Evolutionary conservation across 2,888 invertebrate genomes (phyloP).

Genomic region (Oscheius sp.): DNA sequence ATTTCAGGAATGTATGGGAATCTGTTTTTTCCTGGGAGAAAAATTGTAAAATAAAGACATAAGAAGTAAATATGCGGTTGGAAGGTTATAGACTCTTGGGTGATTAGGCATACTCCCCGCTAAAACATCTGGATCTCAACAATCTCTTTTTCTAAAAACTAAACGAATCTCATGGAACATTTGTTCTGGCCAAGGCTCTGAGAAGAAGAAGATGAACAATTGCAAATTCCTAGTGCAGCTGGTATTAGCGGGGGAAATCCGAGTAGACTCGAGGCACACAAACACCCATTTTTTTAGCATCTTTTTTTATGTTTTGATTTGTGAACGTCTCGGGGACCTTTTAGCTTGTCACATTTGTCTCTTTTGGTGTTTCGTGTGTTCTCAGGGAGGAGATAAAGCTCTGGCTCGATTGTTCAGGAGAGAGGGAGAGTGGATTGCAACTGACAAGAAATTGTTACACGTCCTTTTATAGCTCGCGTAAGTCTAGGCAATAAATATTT

Average conservation of each 20-base stretch:
- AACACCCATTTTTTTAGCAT: constrained; percentile 5
- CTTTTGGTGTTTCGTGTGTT: too few relatives aligned
- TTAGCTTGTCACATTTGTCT: too few relatives aligned
- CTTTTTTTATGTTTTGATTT: not conserved
- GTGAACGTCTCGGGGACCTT: too few relatives aligned
- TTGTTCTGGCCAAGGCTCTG: not conserved
- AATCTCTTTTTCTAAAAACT: constrained; percentile 23
- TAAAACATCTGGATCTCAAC: constrained; percentile 32
- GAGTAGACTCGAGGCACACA: not conserved
- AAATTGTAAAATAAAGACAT: not conserved
- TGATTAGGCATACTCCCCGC: constrained; percentile 18
- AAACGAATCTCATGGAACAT: constrained; percentile 13
- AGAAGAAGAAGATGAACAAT: too few relatives aligned
- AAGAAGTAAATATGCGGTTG: not conserved
- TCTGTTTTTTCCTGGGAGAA: not conserved
- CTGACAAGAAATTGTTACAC: too few relatives aligned
- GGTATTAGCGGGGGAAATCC: constrained; percentile 21
- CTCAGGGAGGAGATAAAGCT: too few relatives aligned
- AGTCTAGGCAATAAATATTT: too few relatives aligned
- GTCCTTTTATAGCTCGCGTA: too few relatives aligned
- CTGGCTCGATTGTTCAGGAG: too few relatives aligned
- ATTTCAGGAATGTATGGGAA: constrained; percentile 1
- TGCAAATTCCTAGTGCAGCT: not conserved
- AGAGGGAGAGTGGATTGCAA: too few relatives aligned
- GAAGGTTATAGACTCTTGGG: constrained; percentile 32